Base-by-base conservation (phyloP, 2,888 invertebrate genomes). In the Fragum whitleyi region DNA sequence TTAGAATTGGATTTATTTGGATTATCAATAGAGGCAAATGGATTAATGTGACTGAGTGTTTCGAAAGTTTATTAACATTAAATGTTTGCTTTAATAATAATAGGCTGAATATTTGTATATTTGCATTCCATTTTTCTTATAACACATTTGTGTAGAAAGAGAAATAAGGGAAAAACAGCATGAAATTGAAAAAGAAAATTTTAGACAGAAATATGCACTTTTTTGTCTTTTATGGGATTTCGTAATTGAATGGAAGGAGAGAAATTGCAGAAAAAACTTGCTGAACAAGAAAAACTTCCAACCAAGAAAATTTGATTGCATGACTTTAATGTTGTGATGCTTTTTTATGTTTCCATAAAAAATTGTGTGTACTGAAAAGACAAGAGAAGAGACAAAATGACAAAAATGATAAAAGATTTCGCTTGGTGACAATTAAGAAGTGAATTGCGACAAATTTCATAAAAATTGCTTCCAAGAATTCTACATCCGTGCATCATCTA, bases 1-100 rank as follows among this genome's bases (percentile, higher is more conserved):
- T 47, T 47, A 32, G 32, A 28, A 61, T 61, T 61, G 61, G 61
- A 61, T 61, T 61, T 29, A 61, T 47, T 47, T 47, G 61, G 61
- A 61, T 61, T 61, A 61, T 19, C 9, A n/a, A 14, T 61, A n/a
- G 28, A 26, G 26, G 57, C 57, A 23, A 28, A 26, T 26, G 57
- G 57, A 57, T 57, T 47, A 47, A 47, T 14, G 3, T 9, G 3
- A 47, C 47, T n/a, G n/a, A 47, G 47, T 47, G 47, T 47, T 47
- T 36, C 14, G 7, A 47, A 47, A 47, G 47, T 47, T 47, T 9
- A 47, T 47, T 47, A 47, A 47, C 47, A 9, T n/a, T 14, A 19
- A 47, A 47, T 47, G 47, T 47, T 47, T 47, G 16, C n/a, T 9
- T 47, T 47, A 9, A 47, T 47, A n/a, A 47, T 16, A 47, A 47